Evolutionary conservation across 2,113 vertebrate species (phyloP).

Genomic region (Tylochromis polylepis): DNA sequence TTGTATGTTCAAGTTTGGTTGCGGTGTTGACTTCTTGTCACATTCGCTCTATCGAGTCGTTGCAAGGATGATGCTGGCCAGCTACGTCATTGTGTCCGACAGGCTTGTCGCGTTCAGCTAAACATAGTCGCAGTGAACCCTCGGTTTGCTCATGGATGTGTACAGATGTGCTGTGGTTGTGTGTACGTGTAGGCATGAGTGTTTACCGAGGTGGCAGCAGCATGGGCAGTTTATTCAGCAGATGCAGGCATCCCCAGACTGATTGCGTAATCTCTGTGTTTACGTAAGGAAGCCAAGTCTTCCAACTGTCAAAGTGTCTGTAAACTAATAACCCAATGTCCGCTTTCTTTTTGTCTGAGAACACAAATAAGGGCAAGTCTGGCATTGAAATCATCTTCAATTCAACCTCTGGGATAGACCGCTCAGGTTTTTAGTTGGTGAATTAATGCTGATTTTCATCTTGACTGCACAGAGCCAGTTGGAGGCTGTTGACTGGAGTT

Average conservation of each 20-base stretch:
- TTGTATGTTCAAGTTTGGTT: background rate
- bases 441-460: constrained; percentile 32
- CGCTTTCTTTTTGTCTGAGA: background rate
- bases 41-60: background rate
- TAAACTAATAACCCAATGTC: constrained; percentile 18
- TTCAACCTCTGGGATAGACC: background rate
- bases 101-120: constrained; percentile 20
- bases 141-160: constrained; percentile 23
- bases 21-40: constrained; percentile 31
- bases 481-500: constrained; percentile 29
- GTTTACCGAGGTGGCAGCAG: constrained; percentile 28
- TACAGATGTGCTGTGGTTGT: background rate
- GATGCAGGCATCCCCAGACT: constrained; percentile 49
- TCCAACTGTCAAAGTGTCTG: constrained; percentile 49
- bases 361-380: background rate
- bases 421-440: background rate
- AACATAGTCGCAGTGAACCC: background rate
- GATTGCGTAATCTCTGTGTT: constrained; percentile 55
- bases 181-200: background rate
- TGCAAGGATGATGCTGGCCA: constrained; percentile 2
- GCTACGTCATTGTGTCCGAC: constrained; percentile 19
- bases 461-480: constrained; percentile 27
- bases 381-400: background rate
- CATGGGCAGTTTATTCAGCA: constrained; percentile 41
- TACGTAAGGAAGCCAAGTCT: constrained; percentile 50